These are phyloP conservation scores for Oncopeltus fasciatus DNA, from an alignment of 1,140 invertebrate genomes.

Conservation along the genomic window DNA sequence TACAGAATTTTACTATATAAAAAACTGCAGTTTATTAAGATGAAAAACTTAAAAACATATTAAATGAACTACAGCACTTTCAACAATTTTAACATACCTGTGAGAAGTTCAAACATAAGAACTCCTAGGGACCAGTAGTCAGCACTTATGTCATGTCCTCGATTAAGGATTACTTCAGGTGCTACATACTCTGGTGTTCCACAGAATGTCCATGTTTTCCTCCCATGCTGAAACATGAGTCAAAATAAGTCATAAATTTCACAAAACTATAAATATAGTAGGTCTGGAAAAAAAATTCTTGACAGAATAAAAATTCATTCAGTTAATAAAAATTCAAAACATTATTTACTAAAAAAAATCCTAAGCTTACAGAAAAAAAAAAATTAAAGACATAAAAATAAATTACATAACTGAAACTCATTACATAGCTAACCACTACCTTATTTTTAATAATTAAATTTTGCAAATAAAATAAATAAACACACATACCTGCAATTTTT, in stretches of 20 bases:
- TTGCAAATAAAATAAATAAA: no score
- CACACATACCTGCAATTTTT: constrained; percentile 48
- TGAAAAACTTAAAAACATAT: no score
- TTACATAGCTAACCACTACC: no score
- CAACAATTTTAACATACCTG: constrained; percentile 35
- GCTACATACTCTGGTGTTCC: constrained; percentile 89
- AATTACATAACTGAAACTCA: no score
- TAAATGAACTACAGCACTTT: no score
- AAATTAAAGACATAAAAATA: no score
- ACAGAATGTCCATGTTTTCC: constrained; percentile 98
- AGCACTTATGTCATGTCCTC: constrained; percentile 92
- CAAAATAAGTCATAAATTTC: background rate
- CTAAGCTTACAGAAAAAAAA: no score
- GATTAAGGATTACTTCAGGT: constrained; percentile 92
- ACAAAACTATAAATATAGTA: background rate
- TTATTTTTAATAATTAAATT: no score
- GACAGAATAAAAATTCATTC: background rate
- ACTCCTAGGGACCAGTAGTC: constrained; percentile 97
- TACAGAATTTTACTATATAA: no score
- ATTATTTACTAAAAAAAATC: no score
- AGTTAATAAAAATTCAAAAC: no score
- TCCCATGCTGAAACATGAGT: constrained; percentile 39
- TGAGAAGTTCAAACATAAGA: constrained; percentile 85
- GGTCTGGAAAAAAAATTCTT: background rate
- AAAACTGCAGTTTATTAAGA: no score